Evolutionary conservation across 2,113 vertebrate genomes (phyloP).

Genomic region (Alces alces): DNA sequence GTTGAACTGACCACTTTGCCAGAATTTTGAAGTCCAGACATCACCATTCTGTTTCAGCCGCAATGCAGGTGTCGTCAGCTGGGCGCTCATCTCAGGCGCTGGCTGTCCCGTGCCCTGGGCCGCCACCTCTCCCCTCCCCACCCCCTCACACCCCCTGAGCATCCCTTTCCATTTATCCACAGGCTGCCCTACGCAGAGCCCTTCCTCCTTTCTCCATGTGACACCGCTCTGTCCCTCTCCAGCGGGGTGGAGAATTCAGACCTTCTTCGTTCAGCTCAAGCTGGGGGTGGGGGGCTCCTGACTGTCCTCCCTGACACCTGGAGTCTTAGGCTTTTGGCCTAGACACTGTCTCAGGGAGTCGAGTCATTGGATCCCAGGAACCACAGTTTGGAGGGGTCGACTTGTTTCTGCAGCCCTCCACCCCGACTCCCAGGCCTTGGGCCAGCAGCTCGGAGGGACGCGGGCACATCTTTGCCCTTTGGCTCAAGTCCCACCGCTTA

Average conservation of each 20-base stretch:
- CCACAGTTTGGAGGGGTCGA: background rate
- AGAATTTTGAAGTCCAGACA: background rate
- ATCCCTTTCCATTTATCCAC: accelerated
- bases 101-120: background rate
- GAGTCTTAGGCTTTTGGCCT: background rate
- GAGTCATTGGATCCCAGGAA: background rate
- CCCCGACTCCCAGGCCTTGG: background rate
- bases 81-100: background rate
- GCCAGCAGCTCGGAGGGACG: background rate
- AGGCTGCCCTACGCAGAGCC: accelerated
- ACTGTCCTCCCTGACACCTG: background rate
- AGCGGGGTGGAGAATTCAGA: background rate
- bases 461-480: background rate
- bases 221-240: background rate
- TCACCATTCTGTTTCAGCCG: background rate
- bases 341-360: background rate
- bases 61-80: accelerated
- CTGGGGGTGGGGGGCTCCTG: accelerated
- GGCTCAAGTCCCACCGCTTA: background rate
- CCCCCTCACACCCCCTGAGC: background rate
- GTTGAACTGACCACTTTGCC: accelerated
- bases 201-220: background rate
- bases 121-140: accelerated
- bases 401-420: background rate
- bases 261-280: accelerated